Conservation (phyloP, 2,113 vertebrate genomes). For the Verasper variegatus region DNA sequence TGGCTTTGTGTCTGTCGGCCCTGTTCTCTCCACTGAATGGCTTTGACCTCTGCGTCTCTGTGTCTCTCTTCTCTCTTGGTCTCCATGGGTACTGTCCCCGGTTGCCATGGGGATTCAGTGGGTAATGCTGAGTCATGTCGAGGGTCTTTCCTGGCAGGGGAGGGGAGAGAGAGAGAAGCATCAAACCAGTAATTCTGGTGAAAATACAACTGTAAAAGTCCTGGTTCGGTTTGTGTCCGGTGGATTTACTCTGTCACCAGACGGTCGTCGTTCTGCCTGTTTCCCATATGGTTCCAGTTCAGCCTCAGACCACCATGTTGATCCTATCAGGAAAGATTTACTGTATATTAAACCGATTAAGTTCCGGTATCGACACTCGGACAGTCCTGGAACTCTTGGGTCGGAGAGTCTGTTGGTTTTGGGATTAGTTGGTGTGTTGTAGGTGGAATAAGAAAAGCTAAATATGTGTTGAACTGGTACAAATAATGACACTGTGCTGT, state of each 20-base stretch:
- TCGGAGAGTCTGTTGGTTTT: background rate
- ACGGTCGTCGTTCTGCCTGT: background rate
- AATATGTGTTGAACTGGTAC: too few relatives aligned
- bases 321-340: constrained; percentile 29
- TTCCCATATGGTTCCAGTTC: background rate
- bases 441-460: too few relatives aligned
- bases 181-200: too few relatives aligned
- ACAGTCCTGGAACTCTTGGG: background rate
- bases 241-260: background rate
- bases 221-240: background rate
- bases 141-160: constrained; percentile 18
- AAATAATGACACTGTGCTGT: background rate
- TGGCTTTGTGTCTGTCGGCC: constrained; percentile 7
- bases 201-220: too few relatives aligned
- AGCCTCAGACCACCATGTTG: constrained; percentile 8
- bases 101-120: constrained; percentile 57
- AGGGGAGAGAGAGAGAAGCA: constrained; percentile 2
- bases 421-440: too few relatives aligned
- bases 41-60: constrained; percentile 45
- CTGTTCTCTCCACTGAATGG: constrained; percentile 3
- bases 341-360: constrained; percentile 16
- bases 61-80: constrained; percentile 43
- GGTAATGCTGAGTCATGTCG: constrained; percentile 65
- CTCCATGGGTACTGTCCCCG: constrained; percentile 54
- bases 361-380: background rate